Evolutionary conservation across 1,140 invertebrate genomes (phyloP), one percentile per base, ranked within the genome.

Genomic region (Drosophila ogumai): DNA sequence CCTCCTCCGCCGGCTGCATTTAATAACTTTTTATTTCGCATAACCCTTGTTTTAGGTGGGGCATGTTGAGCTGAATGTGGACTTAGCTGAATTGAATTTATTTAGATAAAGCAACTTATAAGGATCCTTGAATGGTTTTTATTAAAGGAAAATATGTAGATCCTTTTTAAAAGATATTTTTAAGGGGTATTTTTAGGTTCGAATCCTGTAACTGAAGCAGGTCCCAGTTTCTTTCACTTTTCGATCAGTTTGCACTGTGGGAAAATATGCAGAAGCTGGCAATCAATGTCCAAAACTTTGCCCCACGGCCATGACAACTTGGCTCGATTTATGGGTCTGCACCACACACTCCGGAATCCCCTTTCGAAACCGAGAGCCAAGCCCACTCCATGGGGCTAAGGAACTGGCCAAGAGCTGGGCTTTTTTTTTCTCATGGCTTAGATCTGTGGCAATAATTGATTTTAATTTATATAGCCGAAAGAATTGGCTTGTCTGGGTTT

Each of bases 191-290:
- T 2, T 10, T 1, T 32, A 0, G n/a, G 10, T 22, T 31, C 43
- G 36, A 17, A 13, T 72, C 52, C 36, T 38, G 13, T 22, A 2
- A 43, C 15, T n/a, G 10, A 3, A 28, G 7, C 52, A 31, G 36
- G n/a, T 50, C 41, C 31, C 5, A 8, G 36, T 49, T 73, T 88
- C 85, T 88, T 88, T 88, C 84, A 88, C 85, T 88, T 88, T 88
- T 88, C 49, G 80, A 82, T 52, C 80, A 56, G 55, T 44, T 77
- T 77, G 67, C 75, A 85, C 81, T 88, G 85, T 88, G 85, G 85
- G 85, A 88, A 88, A 88, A 88, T 90, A 85, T 90, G 81, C 90
- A 85, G 85, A 88, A 90, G 85, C 85, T 88, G 81, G 85, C 85
- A 88, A 88, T 88, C 85, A 88, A 88, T 85, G 85, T 88, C 85